Conservation (phyloP, 2,888 invertebrate genomes). For the Acleris emargana region DNA sequence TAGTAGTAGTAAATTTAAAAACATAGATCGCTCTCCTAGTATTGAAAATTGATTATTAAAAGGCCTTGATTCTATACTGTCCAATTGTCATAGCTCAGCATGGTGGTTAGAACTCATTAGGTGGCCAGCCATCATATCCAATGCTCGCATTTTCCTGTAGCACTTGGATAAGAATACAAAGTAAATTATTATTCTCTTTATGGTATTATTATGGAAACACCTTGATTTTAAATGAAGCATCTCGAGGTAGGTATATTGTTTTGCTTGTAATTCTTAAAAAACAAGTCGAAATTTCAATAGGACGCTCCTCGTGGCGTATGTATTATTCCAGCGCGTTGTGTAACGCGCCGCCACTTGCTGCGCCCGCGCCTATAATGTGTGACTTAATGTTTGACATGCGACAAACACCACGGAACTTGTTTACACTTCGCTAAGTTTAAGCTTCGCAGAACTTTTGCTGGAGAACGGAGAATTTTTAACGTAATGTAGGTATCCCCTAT, state of each 20-base stretch:
- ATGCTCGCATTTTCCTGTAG: constrained; percentile 1
- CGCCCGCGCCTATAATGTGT: constrained; percentile 47
- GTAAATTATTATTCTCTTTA: constrained; percentile 41
- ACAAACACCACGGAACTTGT: constrained; percentile 29
- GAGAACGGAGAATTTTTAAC: too few species aligned
- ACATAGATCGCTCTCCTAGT: too few species aligned
- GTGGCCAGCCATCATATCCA: neutral
- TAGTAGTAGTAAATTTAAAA: too few species aligned
- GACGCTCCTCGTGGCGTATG: constrained; percentile 44
- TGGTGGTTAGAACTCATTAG: neutral
- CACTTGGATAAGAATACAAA: constrained; percentile 37
- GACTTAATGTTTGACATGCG: constrained; percentile 21
- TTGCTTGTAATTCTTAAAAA: constrained; percentile 43
- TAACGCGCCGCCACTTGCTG: constrained; percentile 57
- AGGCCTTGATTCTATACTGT: too few species aligned
- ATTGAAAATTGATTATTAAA: too few species aligned
- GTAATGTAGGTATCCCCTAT: too few species aligned
- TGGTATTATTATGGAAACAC: constrained; percentile 55
- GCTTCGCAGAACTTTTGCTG: constrained; percentile 3
- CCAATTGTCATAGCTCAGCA: too few species aligned
- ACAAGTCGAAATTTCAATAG: constrained; percentile 41
- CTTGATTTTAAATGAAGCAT: constrained; percentile 47
- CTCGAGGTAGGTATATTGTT: constrained; percentile 48
- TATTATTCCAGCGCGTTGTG: constrained; percentile 47
- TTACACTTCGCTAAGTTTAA: too few species aligned